Percentiles rank a stretch among this genome's conserved stretches.
phyloP scores from a whole-genome alignment of 2,113 vertebrate species.

The Dinomys branickii region DNA sequence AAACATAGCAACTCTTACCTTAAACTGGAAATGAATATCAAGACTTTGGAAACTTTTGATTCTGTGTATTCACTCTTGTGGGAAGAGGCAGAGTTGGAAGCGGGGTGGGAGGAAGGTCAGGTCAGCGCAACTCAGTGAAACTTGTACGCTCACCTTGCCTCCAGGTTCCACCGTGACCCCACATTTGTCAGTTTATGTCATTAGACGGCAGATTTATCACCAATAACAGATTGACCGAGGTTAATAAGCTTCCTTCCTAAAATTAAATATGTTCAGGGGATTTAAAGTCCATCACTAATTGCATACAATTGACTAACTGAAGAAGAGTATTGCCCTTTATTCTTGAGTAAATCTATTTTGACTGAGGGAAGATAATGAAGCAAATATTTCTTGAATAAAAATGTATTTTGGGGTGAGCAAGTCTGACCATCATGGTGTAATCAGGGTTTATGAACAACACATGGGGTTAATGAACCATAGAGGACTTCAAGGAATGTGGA shows the following conservation, averaged over 20 bases:
- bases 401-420: neutral
- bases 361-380: neutral
- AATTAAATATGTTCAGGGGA: neutral
- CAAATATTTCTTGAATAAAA: neutral
- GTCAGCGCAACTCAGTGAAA: neutral
- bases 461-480: neutral
- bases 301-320: neutral
- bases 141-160: neutral
- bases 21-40: neutral
- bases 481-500: neutral
- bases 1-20: neutral
- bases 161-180: neutral
- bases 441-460: neutral
- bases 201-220: neutral
- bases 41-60: neutral
- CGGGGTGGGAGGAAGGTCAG: neutral
- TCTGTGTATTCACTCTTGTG: neutral
- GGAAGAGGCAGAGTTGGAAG: neutral
- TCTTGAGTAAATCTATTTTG: constrained; percentile 27
- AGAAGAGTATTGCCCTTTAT: neutral
- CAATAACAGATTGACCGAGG: neutral
- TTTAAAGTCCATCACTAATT: neutral
- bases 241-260: neutral
- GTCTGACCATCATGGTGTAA: neutral
- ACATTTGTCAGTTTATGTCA: neutral